phyloP scores from a whole-genome alignment of 2,797 vertebrate species.

The Pogonophryne albipinna region DNA sequence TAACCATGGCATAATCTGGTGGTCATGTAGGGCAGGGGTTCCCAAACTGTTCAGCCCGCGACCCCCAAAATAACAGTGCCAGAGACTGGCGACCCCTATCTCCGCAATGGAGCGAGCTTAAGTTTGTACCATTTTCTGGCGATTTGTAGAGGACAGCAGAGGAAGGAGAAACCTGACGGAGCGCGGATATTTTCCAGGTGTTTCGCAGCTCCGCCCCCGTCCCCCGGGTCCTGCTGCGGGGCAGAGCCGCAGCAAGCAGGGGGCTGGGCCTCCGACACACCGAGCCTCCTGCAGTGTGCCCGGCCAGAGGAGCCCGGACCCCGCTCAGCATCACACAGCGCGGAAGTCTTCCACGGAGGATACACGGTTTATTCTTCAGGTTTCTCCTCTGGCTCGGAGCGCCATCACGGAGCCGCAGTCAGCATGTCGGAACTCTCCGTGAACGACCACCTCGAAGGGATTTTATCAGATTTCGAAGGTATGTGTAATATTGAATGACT shows the following conservation, averaged over 20 bases:
- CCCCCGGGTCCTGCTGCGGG: slow-evolving; percentile 18
- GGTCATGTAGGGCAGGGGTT: too few species aligned
- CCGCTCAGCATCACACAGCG: background rate
- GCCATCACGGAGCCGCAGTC: slow-evolving; percentile 22
- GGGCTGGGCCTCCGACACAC: slow-evolving; percentile 29
- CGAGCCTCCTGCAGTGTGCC: background rate
- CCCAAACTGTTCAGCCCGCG: too few species aligned
- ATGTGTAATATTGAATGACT: slow-evolving; percentile 51
- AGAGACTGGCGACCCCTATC: too few species aligned
- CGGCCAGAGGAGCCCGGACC: background rate
- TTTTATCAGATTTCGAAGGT: slow-evolving; percentile 93
- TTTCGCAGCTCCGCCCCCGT: slow-evolving; percentile 28
- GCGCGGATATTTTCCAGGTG: slow-evolving; percentile 63
- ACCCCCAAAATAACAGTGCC: too few species aligned
- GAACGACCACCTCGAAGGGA: slow-evolving; percentile 91
- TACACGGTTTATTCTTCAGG: background rate
- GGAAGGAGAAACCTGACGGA: slow-evolving; percentile 24
- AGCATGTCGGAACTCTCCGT: slow-evolving; percentile 90
- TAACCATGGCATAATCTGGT: too few species aligned
- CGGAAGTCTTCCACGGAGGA: background rate
- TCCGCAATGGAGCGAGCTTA: too few species aligned
- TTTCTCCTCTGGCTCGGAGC: background rate
- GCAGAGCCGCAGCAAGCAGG: background rate
- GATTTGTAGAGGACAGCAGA: slow-evolving; percentile 3
- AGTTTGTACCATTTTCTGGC: too few species aligned